A percentile compares a stretch with the other conserved stretches of the same genome.
Conservation (phyloP, 1,140 invertebrate genomes). For the Drosophila neocordata region DNA sequence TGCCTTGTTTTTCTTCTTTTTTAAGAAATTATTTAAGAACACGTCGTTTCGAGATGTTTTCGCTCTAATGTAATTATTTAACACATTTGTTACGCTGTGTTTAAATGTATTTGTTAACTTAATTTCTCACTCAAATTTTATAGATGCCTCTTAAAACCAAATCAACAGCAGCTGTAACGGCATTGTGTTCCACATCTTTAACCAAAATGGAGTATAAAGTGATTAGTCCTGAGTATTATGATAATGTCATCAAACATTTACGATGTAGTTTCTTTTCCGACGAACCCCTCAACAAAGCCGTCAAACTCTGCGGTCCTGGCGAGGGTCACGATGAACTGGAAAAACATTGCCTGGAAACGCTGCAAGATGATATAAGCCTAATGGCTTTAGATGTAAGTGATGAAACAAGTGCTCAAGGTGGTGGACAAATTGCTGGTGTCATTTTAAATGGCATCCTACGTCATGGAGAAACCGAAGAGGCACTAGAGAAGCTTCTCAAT, state of each 20-base stretch:
- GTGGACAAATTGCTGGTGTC: conserved; percentile 86
- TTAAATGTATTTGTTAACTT: no score
- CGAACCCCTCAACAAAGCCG: conserved; percentile 90
- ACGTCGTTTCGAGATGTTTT: no score
- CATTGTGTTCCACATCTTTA: background rate
- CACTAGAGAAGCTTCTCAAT: conserved; percentile 84
- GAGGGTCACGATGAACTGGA: conserved; percentile 88
- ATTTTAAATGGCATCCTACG: conserved; percentile 86
- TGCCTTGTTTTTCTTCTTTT: no score
- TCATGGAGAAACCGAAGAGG: conserved; percentile 85
- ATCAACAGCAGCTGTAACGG: background rate
- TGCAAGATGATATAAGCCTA: conserved; percentile 88
- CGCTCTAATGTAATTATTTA: no score
- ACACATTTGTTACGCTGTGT: no score
- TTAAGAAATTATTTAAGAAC: no score
- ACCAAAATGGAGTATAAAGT: conserved; percentile 83
- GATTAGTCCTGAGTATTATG: conserved; percentile 84
- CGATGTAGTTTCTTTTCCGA: conserved; percentile 90
- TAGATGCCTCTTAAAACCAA: background rate
- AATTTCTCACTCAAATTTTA: no score
- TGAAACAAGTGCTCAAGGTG: background rate
- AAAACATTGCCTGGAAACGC: conserved; percentile 87
- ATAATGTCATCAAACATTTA: conserved; percentile 88
- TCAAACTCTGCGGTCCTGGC: conserved; percentile 87
- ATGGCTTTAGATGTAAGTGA: conserved; percentile 84